phyloP scores from a whole-genome alignment of 2,113 vertebrate genomes.

The Misgurnus anguillicaudatus region DNA sequence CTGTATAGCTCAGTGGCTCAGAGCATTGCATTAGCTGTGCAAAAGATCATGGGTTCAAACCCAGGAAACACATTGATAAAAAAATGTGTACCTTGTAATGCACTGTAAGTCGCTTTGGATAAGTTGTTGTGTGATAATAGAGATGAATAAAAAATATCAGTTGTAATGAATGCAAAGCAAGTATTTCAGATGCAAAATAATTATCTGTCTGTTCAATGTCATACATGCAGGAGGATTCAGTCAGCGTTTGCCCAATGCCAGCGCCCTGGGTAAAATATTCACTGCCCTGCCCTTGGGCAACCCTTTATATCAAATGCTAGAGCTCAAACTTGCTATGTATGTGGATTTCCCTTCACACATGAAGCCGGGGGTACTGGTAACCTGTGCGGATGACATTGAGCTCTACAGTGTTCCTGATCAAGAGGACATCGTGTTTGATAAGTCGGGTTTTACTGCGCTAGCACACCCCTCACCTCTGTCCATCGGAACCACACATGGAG shows the following conservation, averaged over 20 bases:
- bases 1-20: too few relatives aligned
- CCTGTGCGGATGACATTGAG: constrained; percentile 91
- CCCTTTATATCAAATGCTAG: constrained; percentile 90
- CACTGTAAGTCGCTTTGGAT: too few relatives aligned
- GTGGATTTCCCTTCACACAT: constrained; percentile 87
- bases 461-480: constrained; percentile 86
- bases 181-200: background rate
- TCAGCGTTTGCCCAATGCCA: constrained; percentile 89
- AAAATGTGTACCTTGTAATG: too few relatives aligned
- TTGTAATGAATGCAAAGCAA: background rate
- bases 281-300: constrained; percentile 84
- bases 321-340: constrained; percentile 93
- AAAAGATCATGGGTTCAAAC: too few relatives aligned
- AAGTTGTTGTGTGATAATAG: too few relatives aligned
- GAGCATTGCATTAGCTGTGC: too few relatives aligned
- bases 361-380: constrained; percentile 86
- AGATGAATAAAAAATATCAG: too few relatives aligned
- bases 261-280: constrained; percentile 93
- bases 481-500: constrained; percentile 86
- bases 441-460: constrained; percentile 86
- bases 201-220: background rate
- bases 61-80: too few relatives aligned
- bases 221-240: constrained; percentile 84
- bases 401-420: constrained; percentile 76
- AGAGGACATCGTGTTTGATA: constrained; percentile 75